phyloP scores from a whole-genome alignment of 2,113 vertebrate species.

The Symphodus melops region DNA sequence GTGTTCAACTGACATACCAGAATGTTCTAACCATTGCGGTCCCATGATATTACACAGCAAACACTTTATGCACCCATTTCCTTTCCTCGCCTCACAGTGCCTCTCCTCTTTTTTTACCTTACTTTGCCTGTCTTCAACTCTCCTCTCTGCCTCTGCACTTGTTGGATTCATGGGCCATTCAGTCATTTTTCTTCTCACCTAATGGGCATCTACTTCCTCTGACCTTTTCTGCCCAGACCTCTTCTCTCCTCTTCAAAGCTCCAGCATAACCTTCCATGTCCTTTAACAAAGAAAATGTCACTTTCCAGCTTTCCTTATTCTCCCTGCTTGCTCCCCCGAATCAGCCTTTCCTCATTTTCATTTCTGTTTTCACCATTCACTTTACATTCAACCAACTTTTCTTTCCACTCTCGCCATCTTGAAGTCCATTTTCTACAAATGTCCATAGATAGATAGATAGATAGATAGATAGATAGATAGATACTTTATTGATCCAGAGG shows the following conservation, averaged over 20 bases:
- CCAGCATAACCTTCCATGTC: neutral
- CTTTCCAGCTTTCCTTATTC: neutral
- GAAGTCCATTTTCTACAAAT: too few species aligned
- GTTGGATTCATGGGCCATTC: conserved; percentile 24
- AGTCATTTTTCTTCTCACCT: conserved; percentile 14
- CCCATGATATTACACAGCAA: conserved; percentile 51
- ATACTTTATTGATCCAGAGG: too few species aligned
- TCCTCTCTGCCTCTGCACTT: conserved; percentile 3
- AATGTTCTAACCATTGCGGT: conserved; percentile 40
- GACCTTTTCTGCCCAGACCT: neutral
- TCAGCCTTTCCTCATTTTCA: neutral
- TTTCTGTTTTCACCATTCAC: too few species aligned
- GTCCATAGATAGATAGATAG: too few species aligned
- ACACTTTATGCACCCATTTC: conserved; percentile 27
- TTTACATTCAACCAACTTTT: neutral
- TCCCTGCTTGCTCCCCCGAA: neutral
- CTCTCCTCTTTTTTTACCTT: conserved; percentile 12
- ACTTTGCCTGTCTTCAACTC: conserved; percentile 24
- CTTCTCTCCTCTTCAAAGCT: neutral
- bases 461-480: too few species aligned
- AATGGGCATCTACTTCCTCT: neutral
- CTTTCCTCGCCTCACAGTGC: neutral
- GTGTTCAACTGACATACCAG: conserved; percentile 57
- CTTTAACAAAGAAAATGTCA: conserved; percentile 10
- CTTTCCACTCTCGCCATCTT: neutral